Evolutionary conservation across 1,140 invertebrate genomes (phyloP).

Genomic region (Aricia agestis): DNA sequence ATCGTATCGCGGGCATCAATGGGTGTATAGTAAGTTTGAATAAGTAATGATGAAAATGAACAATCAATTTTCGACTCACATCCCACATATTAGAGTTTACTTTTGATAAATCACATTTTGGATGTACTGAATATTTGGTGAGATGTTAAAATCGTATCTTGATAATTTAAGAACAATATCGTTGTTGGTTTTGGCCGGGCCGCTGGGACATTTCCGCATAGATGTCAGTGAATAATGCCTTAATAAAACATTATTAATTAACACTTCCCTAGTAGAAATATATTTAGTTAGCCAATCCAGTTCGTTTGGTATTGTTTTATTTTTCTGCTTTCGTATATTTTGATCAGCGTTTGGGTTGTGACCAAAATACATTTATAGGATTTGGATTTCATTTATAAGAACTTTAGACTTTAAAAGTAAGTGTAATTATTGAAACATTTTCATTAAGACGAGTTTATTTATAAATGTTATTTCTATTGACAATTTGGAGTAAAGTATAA

Average conservation of each 20-base stretch:
- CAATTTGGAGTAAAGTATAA: too few species aligned
- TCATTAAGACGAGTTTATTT: too few species aligned
- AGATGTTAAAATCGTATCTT: conserved; percentile 6
- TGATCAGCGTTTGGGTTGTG: not conserved
- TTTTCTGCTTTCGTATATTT: not conserved
- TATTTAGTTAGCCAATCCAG: not conserved
- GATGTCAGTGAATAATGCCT: not conserved
- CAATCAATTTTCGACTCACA: not conserved
- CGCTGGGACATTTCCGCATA: not conserved
- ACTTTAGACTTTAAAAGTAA: too few species aligned
- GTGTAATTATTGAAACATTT: too few species aligned
- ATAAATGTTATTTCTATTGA: too few species aligned
- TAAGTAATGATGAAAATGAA: not conserved
- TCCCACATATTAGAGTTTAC: not conserved
- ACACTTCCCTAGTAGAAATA: not conserved
- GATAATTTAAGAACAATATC: conserved; percentile 8
- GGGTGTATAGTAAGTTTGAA: conserved; percentile 14
- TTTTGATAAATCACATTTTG: not conserved
- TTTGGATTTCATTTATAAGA: too few species aligned
- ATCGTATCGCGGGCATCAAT: conserved; percentile 19
- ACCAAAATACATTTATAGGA: too few species aligned
- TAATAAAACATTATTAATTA: not conserved
- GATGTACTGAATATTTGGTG: conserved; percentile 5
- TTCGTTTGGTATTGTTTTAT: not conserved
- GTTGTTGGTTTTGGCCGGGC: not conserved